These are phyloP conservation scores for Cassiopea andromeda DNA, from an alignment of 30 jellyfish, hydroid and myxozoan species.

Conservation along the genomic window DNA sequence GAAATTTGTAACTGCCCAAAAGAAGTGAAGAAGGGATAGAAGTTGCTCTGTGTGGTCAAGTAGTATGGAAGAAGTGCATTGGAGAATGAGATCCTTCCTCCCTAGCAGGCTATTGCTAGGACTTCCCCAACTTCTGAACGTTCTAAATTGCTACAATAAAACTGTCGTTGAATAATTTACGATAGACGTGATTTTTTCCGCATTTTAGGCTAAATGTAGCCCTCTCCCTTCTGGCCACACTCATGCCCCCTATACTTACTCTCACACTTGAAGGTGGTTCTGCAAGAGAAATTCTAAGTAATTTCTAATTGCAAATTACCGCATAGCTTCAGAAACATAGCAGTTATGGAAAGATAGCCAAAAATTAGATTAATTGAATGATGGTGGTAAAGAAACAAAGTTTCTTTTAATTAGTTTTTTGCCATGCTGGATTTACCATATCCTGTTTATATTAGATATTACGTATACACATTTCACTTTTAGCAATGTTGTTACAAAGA, in stretches of 20 bases:
- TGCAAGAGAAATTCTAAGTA: too few species aligned
- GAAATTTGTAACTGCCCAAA: too few species aligned
- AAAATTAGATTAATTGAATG: background rate
- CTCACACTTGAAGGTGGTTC: too few species aligned
- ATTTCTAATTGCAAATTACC: background rate
- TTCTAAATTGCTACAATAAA: too few species aligned
- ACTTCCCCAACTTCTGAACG: too few species aligned
- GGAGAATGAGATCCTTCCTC: too few species aligned
- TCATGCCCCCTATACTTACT: background rate
- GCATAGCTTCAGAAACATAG: background rate
- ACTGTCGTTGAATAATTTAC: too few species aligned
- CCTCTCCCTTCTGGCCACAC: background rate
- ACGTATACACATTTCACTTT: background rate
- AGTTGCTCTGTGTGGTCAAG: too few species aligned
- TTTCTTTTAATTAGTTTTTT: constrained; percentile 1
- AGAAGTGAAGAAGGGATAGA: too few species aligned
- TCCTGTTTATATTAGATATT: constrained; percentile 24
- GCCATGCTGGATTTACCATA: constrained; percentile 17
- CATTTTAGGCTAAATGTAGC: background rate
- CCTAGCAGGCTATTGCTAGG: too few species aligned
- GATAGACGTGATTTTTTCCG: too few species aligned
- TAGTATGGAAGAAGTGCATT: too few species aligned
- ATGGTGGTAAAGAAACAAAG: background rate
- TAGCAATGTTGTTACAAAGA: background rate
- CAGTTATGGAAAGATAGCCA: background rate